Evolutionary conservation across 1,140 invertebrate species (phyloP).

Genomic region (Brachionus asplanchnoidis): DNA sequence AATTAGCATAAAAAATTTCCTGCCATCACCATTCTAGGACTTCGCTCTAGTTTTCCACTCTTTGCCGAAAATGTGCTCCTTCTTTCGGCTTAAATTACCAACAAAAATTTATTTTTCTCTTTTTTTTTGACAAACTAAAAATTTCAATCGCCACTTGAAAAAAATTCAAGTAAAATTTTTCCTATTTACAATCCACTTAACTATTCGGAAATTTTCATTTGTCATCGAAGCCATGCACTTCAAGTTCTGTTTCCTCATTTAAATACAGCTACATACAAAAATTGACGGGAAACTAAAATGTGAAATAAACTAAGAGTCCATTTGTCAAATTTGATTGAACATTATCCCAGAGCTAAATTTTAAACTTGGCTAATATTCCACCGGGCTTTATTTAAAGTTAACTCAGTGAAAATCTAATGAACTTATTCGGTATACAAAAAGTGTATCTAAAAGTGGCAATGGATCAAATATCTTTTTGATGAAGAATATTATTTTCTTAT

Average conservation of each 20-base stretch:
- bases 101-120: background rate
- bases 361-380: background rate
- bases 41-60: background rate
- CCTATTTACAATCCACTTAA: background rate
- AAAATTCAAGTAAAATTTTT: background rate
- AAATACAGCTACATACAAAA: background rate
- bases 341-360: background rate
- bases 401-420: background rate
- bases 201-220: background rate
- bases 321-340: background rate
- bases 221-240: background rate
- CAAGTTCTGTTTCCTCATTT: background rate
- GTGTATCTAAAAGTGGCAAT: background rate
- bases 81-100: background rate
- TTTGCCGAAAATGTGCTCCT: background rate
- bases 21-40: background rate
- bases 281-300: background rate
- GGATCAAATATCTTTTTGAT: background rate
- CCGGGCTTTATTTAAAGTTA: background rate
- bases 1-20: slow-evolving; percentile 7
- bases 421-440: background rate
- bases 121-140: background rate
- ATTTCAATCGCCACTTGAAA: background rate
- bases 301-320: background rate
- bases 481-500: background rate